These are phyloP conservation scores for Eupeodes luniger DNA, from an alignment of 2,888 invertebrate species.

Conservation along the genomic window DNA sequence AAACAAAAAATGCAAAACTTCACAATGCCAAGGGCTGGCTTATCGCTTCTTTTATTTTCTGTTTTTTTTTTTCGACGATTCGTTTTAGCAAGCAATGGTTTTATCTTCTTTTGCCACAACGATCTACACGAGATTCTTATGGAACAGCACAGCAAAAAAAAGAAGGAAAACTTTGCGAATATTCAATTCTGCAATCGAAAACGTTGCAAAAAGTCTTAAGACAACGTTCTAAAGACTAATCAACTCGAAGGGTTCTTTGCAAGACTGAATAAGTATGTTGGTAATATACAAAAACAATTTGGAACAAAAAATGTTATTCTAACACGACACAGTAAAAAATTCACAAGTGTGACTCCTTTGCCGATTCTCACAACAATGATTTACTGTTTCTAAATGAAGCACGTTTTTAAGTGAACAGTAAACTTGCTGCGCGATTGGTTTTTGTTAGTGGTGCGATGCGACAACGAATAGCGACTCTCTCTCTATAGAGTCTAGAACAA, in stretches of 20 bases:
- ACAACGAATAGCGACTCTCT: background rate
- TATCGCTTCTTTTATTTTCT: conserved; percentile 35
- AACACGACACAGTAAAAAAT: conserved; percentile 35
- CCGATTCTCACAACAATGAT: conserved; percentile 83
- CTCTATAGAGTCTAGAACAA: conserved; percentile 9
- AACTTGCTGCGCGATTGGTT: background rate
- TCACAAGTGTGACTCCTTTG: conserved; percentile 75
- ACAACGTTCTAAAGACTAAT: background rate
- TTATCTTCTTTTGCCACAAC: background rate
- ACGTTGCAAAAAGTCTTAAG: background rate
- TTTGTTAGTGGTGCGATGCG: background rate
- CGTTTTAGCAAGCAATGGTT: background rate
- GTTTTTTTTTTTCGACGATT: background rate
- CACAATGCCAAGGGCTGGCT: conserved; percentile 38
- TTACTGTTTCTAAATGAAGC: conserved; percentile 83
- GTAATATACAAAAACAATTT: background rate
- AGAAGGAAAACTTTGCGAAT: background rate
- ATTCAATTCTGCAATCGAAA: background rate
- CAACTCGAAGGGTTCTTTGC: conserved; percentile 6
- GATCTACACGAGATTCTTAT: background rate
- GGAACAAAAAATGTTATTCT: conserved; percentile 10
- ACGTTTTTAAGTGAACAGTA: conserved; percentile 81
- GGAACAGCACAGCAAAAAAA: background rate
- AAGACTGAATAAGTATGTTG: background rate
- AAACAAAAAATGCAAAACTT: conserved; percentile 1